Conservation (phyloP, 2,113 vertebrate genomes). For the Caloenas nicobarica region DNA sequence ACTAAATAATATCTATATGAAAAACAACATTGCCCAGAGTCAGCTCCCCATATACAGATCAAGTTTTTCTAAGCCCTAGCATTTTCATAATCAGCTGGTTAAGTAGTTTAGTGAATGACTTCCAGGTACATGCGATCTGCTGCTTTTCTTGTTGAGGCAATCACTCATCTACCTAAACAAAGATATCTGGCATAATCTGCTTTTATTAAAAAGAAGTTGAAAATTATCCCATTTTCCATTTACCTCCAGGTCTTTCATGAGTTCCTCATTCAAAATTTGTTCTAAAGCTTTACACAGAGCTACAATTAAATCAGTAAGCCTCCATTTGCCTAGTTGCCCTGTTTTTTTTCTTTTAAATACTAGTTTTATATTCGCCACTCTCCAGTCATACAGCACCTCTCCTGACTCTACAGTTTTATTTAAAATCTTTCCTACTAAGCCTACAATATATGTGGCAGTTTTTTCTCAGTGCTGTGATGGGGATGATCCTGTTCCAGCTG, state of each 20-base stretch:
- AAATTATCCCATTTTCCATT: not conserved
- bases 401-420: not conserved
- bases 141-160: not conserved
- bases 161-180: not conserved
- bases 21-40: not conserved
- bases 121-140: not conserved
- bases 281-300: not conserved
- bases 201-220: slow-evolving; percentile 8
- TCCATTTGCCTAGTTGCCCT: not conserved
- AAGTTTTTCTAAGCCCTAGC: not conserved
- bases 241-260: not conserved
- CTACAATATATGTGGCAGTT: not conserved
- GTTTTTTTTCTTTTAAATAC: not conserved
- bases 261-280: not conserved
- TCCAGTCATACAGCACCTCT: not conserved
- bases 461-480: not conserved
- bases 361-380: not conserved
- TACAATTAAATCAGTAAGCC: slow-evolving; percentile 14
- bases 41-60: not conserved
- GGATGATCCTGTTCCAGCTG: not conserved
- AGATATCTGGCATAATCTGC: not conserved
- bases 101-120: slow-evolving; percentile 1
- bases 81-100: not conserved
- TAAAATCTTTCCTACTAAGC: not conserved
- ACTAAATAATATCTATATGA: not conserved